Evolutionary conservation across 2,113 vertebrate genomes (phyloP).

Genomic region (Mustelus asterias): DNA sequence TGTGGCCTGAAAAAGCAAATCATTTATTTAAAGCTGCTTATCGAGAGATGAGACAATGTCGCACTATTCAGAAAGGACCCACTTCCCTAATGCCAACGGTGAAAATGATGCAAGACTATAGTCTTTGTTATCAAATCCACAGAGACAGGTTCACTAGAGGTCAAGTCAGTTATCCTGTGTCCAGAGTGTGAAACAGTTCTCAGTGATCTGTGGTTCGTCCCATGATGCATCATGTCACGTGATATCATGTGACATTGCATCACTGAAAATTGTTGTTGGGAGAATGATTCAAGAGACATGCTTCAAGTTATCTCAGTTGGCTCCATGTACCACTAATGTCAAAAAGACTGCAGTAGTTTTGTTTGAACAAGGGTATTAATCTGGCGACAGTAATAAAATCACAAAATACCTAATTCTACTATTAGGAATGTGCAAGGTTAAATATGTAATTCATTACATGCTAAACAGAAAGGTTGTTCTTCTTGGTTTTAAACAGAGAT

Average conservation of each 20-base stretch:
- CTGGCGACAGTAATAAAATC: neutral
- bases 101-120: neutral
- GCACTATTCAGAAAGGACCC: neutral
- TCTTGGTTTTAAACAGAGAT: neutral
- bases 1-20: neutral
- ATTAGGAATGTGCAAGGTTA: neutral
- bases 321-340: neutral
- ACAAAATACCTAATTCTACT: neutral
- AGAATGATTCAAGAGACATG: neutral
- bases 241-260: neutral
- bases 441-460: neutral
- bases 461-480: neutral
- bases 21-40: slow-evolving; percentile 32
- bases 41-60: neutral
- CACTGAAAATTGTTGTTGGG: neutral
- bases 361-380: neutral
- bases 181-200: neutral
- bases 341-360: neutral
- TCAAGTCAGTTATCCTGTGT: neutral
- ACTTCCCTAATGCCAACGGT: neutral
- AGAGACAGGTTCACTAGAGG: neutral
- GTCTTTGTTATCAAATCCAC: neutral
- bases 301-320: neutral
- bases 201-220: neutral
- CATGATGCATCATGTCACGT: neutral